Base-by-base conservation (phyloP, 2,113 vertebrate species). In the Cryptotis parvus region DNA sequence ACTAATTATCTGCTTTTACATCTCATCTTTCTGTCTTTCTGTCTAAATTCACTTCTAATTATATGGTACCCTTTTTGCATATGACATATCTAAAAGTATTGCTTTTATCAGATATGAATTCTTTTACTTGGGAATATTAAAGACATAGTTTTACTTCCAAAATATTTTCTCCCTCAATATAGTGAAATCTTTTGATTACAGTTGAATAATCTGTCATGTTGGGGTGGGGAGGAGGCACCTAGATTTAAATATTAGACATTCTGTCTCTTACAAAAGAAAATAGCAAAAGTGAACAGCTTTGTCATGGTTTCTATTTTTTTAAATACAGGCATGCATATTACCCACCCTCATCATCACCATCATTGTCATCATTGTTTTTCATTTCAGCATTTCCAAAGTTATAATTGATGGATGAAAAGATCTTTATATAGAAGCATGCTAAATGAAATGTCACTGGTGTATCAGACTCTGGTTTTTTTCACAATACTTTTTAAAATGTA, bases 1-100 rank as follows among this genome's bases (percentile, higher is more conserved):
- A 94, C 96, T 98, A 98, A 98, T 98, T 98, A 98, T 97, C 96
- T 94, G 93, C 96, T 95, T 97, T 96, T 97, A 97, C 96, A 96
- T 96, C 95, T 97, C 96, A 97, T 98, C 96, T 98, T 97, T 97
- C 97, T 97, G 96, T 96, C 98, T 98, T 98, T 97, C 96, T 97
- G 97, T 96, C 97, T 97, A 97, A 97, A 97, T 92, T 96, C 96
- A 90, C 94, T 97, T 97, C 97, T 97, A 98, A 98, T 98, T 98
- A 98, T 91, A 97, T 92, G 95, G 94, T 96, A 95, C 90, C 74
- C 84, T 96, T 96, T 97, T 95, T 93, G 39, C 93, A 95, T 94
- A 92, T 97, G 93, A 94, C 85, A 16, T 94, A 93, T 87, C 94
- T 55, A 77, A 94, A 96, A 97, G 93, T 88, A 96, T 94, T 97